Base-by-base conservation (phyloP, 2,888 invertebrate species). In the Clepsis dumicolana region DNA sequence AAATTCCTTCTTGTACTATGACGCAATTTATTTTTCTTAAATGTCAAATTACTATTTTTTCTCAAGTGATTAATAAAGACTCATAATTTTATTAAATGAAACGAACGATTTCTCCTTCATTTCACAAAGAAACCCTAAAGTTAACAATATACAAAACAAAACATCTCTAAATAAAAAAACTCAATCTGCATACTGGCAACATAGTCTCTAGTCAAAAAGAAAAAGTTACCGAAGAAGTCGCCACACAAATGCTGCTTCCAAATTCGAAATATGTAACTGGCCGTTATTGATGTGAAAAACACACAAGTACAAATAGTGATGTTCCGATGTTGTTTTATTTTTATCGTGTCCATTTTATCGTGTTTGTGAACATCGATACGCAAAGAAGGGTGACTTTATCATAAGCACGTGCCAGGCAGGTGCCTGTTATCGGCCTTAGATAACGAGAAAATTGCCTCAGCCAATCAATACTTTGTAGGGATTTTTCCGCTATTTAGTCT, bases 341-440 rank as follows among this genome's bases (percentile, higher is more conserved):
- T 52, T 59, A 59, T 59, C 59, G 41, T 25, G 38, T 41, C 35
- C 38, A 14, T 41, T 52, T 41, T 59, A 32, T 62, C 35, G 90
- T 91, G 90, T 79, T 88, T 68, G 68, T 70, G 73, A 72, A 74
- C 69, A 74, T 65, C 72, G 78, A 77, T 81, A 79, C 80, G 79
- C 73, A 84, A 89, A 87, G 87, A 86, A 87, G 88, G 90, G 89
- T 84, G 80, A 82, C 78, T 75, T 87, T 90, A 90, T 90, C 86
- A 48, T 21, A 81, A 81, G 78, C 81, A 83, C 80, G 79, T 75
- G 82, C 80, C 78, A 75, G 82, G 81, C 87, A 87, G 86, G 86
- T 86, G 85, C 75, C 81, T 67, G 79, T 89, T 91, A 91, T 92
- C 91, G 41, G 75, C 48, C 62, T 75, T 80, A 78, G 91, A 92